A percentile compares a stretch with the other conserved stretches of the same genome.
Evolutionary conservation across 1,140 invertebrate genomes (phyloP).

Genomic region (Drosophila navojoa): DNA sequence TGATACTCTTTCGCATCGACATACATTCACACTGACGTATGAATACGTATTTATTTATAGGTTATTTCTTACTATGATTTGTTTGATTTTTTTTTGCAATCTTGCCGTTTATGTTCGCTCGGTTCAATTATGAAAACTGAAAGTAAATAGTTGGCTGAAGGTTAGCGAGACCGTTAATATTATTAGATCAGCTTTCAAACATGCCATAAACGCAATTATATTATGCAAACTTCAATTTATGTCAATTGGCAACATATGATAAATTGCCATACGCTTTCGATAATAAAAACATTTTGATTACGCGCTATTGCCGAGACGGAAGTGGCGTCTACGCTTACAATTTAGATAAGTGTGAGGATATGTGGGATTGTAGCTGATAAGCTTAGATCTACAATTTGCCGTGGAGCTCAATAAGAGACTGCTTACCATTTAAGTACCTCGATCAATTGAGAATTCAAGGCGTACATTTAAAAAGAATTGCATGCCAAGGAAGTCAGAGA

Average conservation of each 20-base stretch:
- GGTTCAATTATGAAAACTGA: slow-evolving; percentile 66
- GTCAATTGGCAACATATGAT: slow-evolving; percentile 40
- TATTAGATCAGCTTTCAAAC: slow-evolving; percentile 79
- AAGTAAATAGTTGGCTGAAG: slow-evolving; percentile 74
- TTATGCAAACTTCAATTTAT: slow-evolving; percentile 47
- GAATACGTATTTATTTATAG: slow-evolving; percentile 18
- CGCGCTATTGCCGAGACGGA: not conserved
- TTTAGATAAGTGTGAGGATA: not conserved
- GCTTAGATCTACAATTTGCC: not conserved
- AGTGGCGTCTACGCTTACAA: not conserved
- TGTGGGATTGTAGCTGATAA: too few relatives aligned
- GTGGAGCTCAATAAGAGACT: not conserved
- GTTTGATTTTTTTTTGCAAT: slow-evolving; percentile 36
- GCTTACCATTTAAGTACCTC: not conserved
- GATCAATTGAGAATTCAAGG: not conserved
- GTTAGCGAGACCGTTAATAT: slow-evolving; percentile 59
- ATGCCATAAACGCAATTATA: slow-evolving; percentile 32
- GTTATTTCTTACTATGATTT: slow-evolving; percentile 30
- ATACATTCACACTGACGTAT: slow-evolving; percentile 24
- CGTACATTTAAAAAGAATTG: not conserved
- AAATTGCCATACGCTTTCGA: slow-evolving; percentile 22
- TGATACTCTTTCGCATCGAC: slow-evolving; percentile 59
- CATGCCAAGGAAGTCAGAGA: not conserved
- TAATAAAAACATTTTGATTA: slow-evolving; percentile 16
- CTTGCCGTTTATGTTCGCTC: slow-evolving; percentile 41